Conservation (phyloP, 2,888 invertebrate genomes). For the Petrolisthes manimaculis region DNA sequence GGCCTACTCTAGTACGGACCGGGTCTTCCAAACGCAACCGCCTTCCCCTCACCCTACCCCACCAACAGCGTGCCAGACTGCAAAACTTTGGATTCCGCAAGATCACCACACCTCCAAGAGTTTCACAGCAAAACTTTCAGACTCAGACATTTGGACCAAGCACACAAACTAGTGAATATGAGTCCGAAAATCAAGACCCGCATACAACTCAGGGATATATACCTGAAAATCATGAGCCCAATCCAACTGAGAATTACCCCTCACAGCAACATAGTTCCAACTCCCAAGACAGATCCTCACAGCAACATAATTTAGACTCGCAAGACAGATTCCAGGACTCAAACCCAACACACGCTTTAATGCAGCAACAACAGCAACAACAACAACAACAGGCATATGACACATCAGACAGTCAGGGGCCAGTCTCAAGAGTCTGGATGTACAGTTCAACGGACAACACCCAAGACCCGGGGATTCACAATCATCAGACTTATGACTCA, state of each 20-base stretch:
- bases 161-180: too few species aligned
- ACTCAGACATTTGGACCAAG: too few species aligned
- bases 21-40: not conserved
- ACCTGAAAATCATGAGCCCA: not conserved
- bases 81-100: not conserved
- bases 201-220: too few species aligned
- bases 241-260: not conserved
- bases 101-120: not conserved
- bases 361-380: not conserved
- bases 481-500: slow-evolving; percentile 7
- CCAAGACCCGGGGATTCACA: too few species aligned
- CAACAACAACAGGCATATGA: not conserved
- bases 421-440: not conserved
- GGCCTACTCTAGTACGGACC: not conserved
- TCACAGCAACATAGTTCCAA: not conserved
- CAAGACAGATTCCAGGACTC: too few species aligned
- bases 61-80: not conserved
- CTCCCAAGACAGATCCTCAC: not conserved
- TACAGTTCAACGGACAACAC: not conserved
- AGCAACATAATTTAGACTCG: too few species aligned
- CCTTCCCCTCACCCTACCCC: not conserved
- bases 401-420: not conserved
- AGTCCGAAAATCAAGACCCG: too few species aligned
- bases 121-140: not conserved
- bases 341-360: not conserved